Evolutionary conservation across 1,140 invertebrate genomes (phyloP).

Genomic region (Wiebesia pumilae): DNA sequence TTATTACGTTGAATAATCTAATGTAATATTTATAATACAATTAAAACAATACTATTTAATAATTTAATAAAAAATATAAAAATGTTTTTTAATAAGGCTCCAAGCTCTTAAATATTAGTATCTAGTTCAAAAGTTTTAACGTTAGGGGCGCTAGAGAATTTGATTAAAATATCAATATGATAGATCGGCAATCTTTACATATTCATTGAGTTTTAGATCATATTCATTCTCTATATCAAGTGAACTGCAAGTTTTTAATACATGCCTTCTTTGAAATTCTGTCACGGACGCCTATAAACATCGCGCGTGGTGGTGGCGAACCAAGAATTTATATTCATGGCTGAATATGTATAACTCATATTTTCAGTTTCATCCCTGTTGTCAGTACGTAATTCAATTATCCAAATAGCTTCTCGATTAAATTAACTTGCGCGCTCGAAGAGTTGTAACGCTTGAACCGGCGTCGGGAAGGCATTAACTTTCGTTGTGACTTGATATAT

Average conservation of each 20-base stretch:
- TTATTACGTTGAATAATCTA: too few relatives aligned
- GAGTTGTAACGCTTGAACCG: neutral
- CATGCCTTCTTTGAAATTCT: neutral
- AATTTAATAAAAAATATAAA: too few relatives aligned
- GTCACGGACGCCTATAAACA: conserved; percentile 36
- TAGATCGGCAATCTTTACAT: neutral
- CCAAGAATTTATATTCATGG: neutral
- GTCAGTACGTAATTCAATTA: neutral
- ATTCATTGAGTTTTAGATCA: neutral
- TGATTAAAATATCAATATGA: neutral
- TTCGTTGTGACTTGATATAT: neutral
- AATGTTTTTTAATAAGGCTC: too few relatives aligned
- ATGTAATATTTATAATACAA: too few relatives aligned
- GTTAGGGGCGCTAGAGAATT: neutral
- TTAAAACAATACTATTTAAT: too few relatives aligned
- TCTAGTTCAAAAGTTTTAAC: neutral
- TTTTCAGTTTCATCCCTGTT: neutral
- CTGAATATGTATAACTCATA: neutral
- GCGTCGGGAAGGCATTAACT: neutral
- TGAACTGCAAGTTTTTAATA: neutral
- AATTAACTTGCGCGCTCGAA: neutral
- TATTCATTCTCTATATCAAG: neutral
- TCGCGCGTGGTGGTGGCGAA: neutral
- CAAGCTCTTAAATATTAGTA: neutral
- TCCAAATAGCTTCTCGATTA: neutral